Percentiles rank a stretch among this genome's conserved stretches.
phyloP scores from a whole-genome alignment of 2,113 vertebrate genomes.

The Manacus vitellinus region DNA sequence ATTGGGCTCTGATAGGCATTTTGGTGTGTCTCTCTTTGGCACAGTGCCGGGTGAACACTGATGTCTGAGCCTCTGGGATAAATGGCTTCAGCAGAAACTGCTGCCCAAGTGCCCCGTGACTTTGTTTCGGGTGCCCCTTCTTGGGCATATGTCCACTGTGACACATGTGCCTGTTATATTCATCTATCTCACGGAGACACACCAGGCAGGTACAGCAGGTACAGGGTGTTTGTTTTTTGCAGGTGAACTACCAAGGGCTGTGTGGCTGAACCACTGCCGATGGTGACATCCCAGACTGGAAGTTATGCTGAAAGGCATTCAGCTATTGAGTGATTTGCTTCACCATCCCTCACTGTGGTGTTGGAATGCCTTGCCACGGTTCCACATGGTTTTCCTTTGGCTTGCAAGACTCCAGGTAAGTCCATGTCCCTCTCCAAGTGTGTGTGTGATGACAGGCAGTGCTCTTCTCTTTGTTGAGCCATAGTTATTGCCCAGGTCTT shows the following conservation, averaged over 20 bases:
- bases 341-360: background rate
- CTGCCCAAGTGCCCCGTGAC: background rate
- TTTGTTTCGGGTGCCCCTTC: background rate
- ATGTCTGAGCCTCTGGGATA: fast-evolving
- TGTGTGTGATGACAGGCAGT: fast-evolving
- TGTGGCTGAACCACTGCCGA: background rate
- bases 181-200: fast-evolving
- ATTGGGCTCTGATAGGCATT: background rate
- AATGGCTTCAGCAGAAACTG: background rate
- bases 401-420: background rate
- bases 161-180: fast-evolving
- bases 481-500: background rate
- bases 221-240: background rate
- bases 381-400: background rate
- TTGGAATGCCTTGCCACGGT: background rate
- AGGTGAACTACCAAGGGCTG: background rate
- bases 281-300: background rate
- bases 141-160: fast-evolving
- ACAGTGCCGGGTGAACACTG: background rate
- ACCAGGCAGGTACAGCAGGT: background rate
- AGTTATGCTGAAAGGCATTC: fast-evolving
- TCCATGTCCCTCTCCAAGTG: fast-evolving
- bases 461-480: background rate
- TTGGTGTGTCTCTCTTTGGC: fast-evolving
- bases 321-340: background rate